Conservation (phyloP, 2,113 vertebrate species). For the Heterotis niloticus region DNA sequence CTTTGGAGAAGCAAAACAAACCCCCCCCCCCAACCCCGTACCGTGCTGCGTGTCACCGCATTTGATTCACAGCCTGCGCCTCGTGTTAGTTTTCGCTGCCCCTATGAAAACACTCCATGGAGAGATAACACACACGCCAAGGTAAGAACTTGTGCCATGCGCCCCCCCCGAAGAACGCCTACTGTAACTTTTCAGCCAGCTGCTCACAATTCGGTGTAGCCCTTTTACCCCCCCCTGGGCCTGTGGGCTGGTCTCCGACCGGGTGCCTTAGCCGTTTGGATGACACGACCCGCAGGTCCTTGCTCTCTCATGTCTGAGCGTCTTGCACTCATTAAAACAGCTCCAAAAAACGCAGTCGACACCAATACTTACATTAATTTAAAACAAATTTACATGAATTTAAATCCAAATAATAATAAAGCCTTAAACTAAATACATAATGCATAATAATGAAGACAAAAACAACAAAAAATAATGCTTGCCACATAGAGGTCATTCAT, state of each 20-base stretch:
- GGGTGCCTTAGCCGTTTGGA: not conserved
- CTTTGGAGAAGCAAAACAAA: conserved; percentile 16
- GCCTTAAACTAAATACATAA: no score
- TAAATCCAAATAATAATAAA: no score
- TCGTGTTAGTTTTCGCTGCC: not conserved
- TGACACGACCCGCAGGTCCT: not conserved
- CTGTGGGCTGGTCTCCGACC: not conserved
- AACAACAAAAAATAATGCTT: no score
- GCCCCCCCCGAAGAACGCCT: not conserved
- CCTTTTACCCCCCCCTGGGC: not conserved
- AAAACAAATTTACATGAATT: no score
- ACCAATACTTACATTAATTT: not conserved
- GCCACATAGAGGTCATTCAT: no score
- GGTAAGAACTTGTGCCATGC: conserved; percentile 9
- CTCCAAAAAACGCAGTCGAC: no score
- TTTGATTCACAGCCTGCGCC: not conserved
- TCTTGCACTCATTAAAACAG: no score
- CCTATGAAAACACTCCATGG: conserved; percentile 7
- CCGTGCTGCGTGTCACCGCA: not conserved
- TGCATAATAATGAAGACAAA: no score
- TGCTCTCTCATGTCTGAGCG: not conserved
- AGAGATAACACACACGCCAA: not conserved
- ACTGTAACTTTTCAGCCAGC: not conserved
- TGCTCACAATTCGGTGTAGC: not conserved
- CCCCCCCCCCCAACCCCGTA: not conserved